Conservation (phyloP, 1,140 invertebrate genomes). For the Galendromus occidentalis region DNA sequence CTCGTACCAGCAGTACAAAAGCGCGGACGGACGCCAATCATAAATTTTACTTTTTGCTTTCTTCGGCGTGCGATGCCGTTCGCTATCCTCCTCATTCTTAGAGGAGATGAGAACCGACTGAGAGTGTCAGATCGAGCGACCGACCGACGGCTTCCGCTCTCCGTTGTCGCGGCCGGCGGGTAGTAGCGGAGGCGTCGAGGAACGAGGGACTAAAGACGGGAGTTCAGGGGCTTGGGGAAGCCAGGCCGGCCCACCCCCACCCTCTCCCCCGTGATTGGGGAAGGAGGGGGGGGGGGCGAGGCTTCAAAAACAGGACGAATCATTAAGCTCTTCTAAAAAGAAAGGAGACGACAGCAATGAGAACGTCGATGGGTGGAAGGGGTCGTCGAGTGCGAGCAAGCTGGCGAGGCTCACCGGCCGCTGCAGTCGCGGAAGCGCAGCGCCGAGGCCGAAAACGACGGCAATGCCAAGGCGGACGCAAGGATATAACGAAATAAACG, state of each 20-base stretch:
- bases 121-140: no score
- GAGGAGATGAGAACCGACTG: no score
- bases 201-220: no score
- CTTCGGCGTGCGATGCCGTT: not conserved
- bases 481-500: no score
- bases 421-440: not conserved
- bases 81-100: not conserved
- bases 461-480: not conserved
- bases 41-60: conserved; percentile 11
- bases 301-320: conserved; percentile 10
- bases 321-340: not conserved
- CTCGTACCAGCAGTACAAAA: not conserved
- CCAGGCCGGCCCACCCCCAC: no score
- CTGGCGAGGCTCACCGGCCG: not conserved
- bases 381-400: not conserved
- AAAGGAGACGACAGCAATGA: not conserved
- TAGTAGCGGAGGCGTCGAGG: no score
- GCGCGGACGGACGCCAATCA: conserved; percentile 6
- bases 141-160: no score
- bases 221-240: no score
- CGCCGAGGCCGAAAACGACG: not conserved
- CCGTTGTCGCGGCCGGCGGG: no score
- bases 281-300: not conserved
- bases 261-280: no score
- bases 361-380: not conserved